Evolutionary conservation across 2,113 vertebrate species (phyloP).

Genomic region (Crotalus tigris): DNA sequence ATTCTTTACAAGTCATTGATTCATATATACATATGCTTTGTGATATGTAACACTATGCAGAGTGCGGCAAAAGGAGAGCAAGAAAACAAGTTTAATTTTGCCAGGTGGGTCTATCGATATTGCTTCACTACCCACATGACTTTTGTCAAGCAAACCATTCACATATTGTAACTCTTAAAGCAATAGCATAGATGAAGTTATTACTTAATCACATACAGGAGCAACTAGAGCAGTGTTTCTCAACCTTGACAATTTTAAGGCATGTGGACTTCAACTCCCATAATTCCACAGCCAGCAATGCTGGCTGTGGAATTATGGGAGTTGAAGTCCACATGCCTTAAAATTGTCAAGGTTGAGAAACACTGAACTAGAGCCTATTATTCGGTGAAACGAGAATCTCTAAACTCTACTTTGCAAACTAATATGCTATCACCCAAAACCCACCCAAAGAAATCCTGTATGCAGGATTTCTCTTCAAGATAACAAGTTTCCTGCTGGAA

Average conservation of each 20-base stretch:
- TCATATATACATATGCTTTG: not conserved
- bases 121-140: not conserved
- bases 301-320: too few species aligned
- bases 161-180: not conserved
- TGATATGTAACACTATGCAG: not conserved
- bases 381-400: not conserved
- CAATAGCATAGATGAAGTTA: not conserved
- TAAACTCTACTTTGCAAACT: not conserved
- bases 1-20: not conserved
- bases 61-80: not conserved
- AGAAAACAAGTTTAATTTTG: not conserved
- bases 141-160: not conserved
- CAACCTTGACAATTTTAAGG: too few species aligned
- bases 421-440: not conserved
- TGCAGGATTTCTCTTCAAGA: not conserved
- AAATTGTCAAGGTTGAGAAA: too few species aligned
- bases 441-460: not conserved
- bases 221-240: not conserved
- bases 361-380: not conserved
- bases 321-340: too few species aligned
- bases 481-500: not conserved
- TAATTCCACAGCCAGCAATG: too few species aligned
- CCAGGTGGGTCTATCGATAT: not conserved
- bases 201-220: not conserved
- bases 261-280: too few species aligned